phyloP scores from a whole-genome alignment of 2,888 invertebrate species.

The Hemaris fuciformis region DNA sequence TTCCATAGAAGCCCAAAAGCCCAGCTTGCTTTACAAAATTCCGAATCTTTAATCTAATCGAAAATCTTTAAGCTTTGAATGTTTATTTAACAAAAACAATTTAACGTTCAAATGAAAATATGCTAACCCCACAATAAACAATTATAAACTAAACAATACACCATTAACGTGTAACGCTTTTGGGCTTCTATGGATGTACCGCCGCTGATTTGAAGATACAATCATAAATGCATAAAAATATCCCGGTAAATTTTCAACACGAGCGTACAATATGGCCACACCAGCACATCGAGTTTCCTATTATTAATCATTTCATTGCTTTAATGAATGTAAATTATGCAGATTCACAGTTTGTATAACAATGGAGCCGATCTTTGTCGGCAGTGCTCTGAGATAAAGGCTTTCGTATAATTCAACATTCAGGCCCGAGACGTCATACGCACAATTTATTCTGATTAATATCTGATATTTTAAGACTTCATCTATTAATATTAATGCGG shows the following conservation, averaged over 20 bases:
- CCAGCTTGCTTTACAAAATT: no score
- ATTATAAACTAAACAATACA: no score
- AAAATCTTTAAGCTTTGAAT: no score
- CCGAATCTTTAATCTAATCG: no score
- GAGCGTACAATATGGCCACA: conserved; percentile 40
- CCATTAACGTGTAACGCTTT: no score
- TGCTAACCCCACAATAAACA: no score
- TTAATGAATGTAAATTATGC: conserved; percentile 79
- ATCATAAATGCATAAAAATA: not conserved
- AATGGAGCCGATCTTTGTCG: conserved; percentile 65
- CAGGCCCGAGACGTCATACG: conserved; percentile 9
- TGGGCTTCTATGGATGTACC: no score
- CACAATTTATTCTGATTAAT: not conserved
- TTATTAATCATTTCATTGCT: conserved; percentile 78
- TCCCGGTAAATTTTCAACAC: not conserved
- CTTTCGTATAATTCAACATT: conserved; percentile 38
- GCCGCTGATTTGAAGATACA: conserved; percentile 1
- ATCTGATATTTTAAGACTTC: not conserved
- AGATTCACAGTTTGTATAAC: conserved; percentile 67
- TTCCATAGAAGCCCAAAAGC: no score
- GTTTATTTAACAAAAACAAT: no score
- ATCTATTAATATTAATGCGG: not conserved
- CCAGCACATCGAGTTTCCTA: conserved; percentile 59
- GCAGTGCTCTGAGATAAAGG: conserved; percentile 50
- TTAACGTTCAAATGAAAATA: no score